Conservation (phyloP, 2,888 invertebrate species). For the Norana najaformis region DNA sequence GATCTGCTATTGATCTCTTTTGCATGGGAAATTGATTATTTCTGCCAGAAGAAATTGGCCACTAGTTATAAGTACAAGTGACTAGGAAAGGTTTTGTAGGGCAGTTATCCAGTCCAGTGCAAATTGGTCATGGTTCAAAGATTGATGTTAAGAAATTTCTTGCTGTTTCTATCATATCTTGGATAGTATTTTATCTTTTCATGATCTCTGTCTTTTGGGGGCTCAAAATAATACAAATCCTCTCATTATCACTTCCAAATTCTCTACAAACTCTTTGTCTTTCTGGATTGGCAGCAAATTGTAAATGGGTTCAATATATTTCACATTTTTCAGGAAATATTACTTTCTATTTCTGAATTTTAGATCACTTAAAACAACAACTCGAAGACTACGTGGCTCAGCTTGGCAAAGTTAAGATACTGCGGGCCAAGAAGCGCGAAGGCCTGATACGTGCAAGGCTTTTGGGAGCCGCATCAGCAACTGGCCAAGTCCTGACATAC, state of each 20-base stretch:
- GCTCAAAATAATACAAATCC: background rate
- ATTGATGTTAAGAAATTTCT: too few species aligned
- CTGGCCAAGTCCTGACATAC: conserved; percentile 90
- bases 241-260: background rate
- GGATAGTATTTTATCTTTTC: background rate
- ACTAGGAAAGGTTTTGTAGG: too few species aligned
- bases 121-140: too few species aligned
- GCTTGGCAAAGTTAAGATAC: conserved; percentile 82
- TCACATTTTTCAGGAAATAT: background rate
- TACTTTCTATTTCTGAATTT: conserved; percentile 25
- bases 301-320: background rate
- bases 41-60: too few species aligned
- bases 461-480: conserved; percentile 82
- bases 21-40: too few species aligned
- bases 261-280: background rate
- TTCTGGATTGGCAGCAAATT: background rate
- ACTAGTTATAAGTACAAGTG: too few species aligned
- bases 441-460: conserved; percentile 89
- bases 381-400: conserved; percentile 89
- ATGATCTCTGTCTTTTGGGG: background rate
- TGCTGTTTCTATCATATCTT: background rate
- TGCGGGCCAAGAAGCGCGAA: conserved; percentile 85
- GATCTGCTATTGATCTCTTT: too few species aligned
- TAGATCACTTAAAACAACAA: conserved; percentile 88
- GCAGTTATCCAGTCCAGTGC: too few species aligned